Evolutionary conservation across 2,888 invertebrate genomes (phyloP).

Genomic region (Drosophila anomalipes): DNA sequence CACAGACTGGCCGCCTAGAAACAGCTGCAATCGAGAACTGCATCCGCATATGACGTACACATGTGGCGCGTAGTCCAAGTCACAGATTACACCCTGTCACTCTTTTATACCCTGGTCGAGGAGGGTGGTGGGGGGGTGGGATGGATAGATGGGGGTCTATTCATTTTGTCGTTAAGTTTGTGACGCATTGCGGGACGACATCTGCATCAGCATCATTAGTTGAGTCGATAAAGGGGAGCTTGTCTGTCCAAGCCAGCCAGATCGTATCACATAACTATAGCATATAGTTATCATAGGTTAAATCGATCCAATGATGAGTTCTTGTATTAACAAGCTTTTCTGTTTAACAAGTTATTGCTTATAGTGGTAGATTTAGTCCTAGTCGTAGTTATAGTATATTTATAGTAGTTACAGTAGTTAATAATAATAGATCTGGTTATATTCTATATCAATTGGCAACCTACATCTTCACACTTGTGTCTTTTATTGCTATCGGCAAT

Average conservation of each 20-base stretch:
- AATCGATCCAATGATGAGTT: background rate
- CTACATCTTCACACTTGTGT: background rate
- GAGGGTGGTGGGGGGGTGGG: background rate
- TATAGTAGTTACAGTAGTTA: background rate
- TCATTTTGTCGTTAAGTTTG: background rate
- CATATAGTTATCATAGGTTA: background rate
- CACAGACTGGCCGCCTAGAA: conserved; percentile 37
- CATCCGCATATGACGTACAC: conserved; percentile 56
- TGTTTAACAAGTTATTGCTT: background rate
- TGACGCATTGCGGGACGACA: background rate
- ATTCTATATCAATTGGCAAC: background rate
- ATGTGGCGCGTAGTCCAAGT: background rate
- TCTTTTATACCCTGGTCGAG: background rate
- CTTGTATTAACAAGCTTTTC: background rate
- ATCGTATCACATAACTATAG: background rate
- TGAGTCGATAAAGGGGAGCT: background rate
- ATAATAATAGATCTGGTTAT: background rate
- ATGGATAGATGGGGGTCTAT: background rate
- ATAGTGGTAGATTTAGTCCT: background rate
- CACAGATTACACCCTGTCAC: conserved; percentile 19
- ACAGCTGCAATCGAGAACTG: conserved; percentile 44
- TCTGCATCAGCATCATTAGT: background rate
- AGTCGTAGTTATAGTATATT: too few species aligned
- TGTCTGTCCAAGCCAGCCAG: background rate
- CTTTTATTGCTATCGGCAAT: background rate